Evolutionary conservation across 2,797 vertebrate species (phyloP), one percentile per base, ranked within the genome.

Genomic region (Chiloscyllium punctatum): DNA sequence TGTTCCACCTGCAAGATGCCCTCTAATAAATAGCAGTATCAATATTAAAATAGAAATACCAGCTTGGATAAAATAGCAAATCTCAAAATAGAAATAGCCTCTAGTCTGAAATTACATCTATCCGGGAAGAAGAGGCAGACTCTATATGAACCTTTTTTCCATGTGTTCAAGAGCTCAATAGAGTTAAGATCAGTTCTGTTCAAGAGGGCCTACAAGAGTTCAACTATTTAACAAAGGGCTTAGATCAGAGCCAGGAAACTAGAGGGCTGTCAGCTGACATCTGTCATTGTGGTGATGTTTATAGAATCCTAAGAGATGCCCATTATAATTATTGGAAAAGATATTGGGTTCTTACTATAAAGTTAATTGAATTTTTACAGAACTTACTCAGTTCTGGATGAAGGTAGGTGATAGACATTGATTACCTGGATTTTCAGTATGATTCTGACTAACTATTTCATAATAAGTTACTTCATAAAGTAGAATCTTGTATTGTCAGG

Each of bases 11-110:
- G n/a, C 37, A 48, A 9, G 37, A 42, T 92, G 37, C 18, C 90
- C n/a, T 92, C 21, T 42, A 42, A 92, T 92, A 92, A 69, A 69
- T 11, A 37, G 3, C 62, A 42, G 37, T 92, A 69, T 92, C 21
- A 68, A 91, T 91, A 68, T 91, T 91, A n/a, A 91, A 37, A 37
- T 66, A 69, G 90, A 69, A 92, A 68, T 69, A n/a, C 66, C 18
- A 92, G 66, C 66, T 25, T 92, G 7, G 66, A 68, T 68, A 69
- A n/a, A 92, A 42, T 42, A 25, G 66, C 62, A 92, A 92, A 92
- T 69, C 66, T 92, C 66, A 92, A 92, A 92, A 92, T 92, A 69
- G 88, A 23, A n/a, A 91, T 23, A n/a, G 33, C 7, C 21, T 18
- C 57, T 62, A 37, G 62, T 66, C 37, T 37, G 33, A 66, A 37